These are phyloP conservation scores for Drosophila demipolita DNA, from an alignment of 2,888 invertebrate species.

Conservation along the genomic window DNA sequence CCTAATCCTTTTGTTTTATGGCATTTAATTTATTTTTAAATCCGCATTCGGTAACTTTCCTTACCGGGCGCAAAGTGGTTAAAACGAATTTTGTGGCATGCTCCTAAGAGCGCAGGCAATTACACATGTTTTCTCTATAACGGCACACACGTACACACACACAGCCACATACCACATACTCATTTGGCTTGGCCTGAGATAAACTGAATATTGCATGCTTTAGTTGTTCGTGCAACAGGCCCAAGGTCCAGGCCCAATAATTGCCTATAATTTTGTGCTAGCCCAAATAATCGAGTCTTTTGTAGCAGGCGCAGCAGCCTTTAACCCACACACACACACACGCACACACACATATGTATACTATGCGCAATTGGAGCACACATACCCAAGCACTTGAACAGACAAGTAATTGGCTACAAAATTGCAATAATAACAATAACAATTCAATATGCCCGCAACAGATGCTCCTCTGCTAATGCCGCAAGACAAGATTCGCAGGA, in stretches of 20 bases:
- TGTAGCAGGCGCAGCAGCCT: slow-evolving; percentile 25
- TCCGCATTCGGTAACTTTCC: slow-evolving; percentile 57
- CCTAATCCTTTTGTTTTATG: slow-evolving; percentile 82
- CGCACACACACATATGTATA: slow-evolving; percentile 14
- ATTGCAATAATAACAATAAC: slow-evolving; percentile 81
- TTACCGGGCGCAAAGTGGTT: slow-evolving; percentile 49
- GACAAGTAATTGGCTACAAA: slow-evolving; percentile 76
- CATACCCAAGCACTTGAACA: slow-evolving; percentile 45
- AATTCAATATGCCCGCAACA: slow-evolving; percentile 78
- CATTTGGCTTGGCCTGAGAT: slow-evolving; percentile 2
- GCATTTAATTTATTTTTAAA: slow-evolving; percentile 81
- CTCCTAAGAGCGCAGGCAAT: slow-evolving; percentile 35
- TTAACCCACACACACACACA: slow-evolving; percentile 22
- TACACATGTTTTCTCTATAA: slow-evolving; percentile 7
- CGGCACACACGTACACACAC: background rate
- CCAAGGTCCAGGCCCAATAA: slow-evolving; percentile 47
- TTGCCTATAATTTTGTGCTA: slow-evolving; percentile 49
- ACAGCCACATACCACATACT: background rate
- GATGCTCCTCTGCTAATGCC: slow-evolving; percentile 56
- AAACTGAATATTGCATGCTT: slow-evolving; percentile 15
- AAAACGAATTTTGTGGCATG: slow-evolving; percentile 43
- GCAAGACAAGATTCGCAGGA: slow-evolving; percentile 24
- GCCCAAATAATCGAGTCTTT: slow-evolving; percentile 36
- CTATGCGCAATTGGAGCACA: slow-evolving; percentile 13
- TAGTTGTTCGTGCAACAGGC: slow-evolving; percentile 68